Evolutionary conservation across 1,140 invertebrate species (phyloP), one percentile per base, ranked within the genome.

Genomic region (Plutomurus gul): DNA sequence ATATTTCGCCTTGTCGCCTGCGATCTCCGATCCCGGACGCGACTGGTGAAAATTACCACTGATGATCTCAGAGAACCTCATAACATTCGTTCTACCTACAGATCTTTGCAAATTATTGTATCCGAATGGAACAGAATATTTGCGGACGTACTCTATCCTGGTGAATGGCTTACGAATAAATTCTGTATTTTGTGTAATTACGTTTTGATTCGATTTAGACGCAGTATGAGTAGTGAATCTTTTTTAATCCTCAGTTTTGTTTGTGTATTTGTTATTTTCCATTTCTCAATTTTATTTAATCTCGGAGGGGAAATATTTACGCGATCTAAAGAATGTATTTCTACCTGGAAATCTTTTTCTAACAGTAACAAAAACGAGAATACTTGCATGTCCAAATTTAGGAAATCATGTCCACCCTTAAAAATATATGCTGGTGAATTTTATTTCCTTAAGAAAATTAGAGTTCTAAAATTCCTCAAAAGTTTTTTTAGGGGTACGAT

Each of bases 371-470:
- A 30, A 5, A 30, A 65, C 7, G 30, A 65, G 8, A 16, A n/a
- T 1, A 65, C 16, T 5, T 33, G 25, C 30, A 65, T 65, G 30
- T 65, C 56, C 13, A 65, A 33, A 27, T 65, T 65, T 36, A 65
- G 18, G 18, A 65, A 33, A n/a, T 65, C 56, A 4, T 65, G 56
- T 36, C 27, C 0, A 3, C 56, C 56, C 4, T 36, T 65, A 7
- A 65, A 65, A 65, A 16, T 65, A 65, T 33, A n/a, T 1, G 16
- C 18, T 10, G 16, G 56, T 5, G 10, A 16, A 20, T 18, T 36
- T n/a, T 65, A 7, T n/a, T 65, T n/a, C 27, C 30, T 65, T n/a
- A 65, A 65, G 25, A 65, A 65, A 36, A n/a, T 65, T 36, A 65
- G 36, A 30, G 56, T 65, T 5, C 56, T 65, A 4, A 65, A 65